A percentile compares a stretch with the other conserved stretches of the same genome.
Evolutionary conservation across 2,113 vertebrate genomes (phyloP).

Genomic region (Willisornis vidua): DNA sequence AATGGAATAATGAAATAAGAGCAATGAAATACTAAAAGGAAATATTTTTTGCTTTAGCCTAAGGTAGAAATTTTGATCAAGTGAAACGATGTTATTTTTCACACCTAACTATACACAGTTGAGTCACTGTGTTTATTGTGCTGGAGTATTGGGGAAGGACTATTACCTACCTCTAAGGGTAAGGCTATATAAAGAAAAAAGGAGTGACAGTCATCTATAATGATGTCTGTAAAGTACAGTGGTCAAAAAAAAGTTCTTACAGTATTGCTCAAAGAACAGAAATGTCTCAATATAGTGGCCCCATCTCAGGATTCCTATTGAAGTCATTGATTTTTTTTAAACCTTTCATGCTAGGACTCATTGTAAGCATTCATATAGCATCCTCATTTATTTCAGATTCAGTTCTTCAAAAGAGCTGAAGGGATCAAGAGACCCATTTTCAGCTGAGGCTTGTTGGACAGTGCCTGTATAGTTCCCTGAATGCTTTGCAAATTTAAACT

Average conservation of each 20-base stretch:
- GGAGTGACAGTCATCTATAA: background rate
- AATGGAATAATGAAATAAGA: background rate
- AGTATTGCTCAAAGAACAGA: background rate
- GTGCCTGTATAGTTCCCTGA: background rate
- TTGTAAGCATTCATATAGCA: background rate
- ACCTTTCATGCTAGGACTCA: background rate
- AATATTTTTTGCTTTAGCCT: background rate
- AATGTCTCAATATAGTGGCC: background rate
- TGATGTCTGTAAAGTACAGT: background rate
- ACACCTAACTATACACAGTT: background rate
- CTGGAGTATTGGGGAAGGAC: background rate
- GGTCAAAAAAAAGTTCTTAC: background rate
- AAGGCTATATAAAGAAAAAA: background rate
- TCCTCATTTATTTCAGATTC: background rate
- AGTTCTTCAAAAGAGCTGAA: background rate
- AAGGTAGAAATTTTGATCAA: background rate
- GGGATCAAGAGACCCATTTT: background rate
- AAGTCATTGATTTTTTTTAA: background rate
- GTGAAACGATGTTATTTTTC: background rate
- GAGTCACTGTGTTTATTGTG: background rate
- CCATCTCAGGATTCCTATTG: background rate
- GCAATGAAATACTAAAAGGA: background rate
- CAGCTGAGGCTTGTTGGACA: background rate
- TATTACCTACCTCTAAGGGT: background rate
- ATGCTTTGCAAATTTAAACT: background rate